Evolutionary conservation across 2,797 vertebrate genomes (phyloP), one percentile per base, ranked within the genome.

Genomic region (Australoheros facetus): DNA sequence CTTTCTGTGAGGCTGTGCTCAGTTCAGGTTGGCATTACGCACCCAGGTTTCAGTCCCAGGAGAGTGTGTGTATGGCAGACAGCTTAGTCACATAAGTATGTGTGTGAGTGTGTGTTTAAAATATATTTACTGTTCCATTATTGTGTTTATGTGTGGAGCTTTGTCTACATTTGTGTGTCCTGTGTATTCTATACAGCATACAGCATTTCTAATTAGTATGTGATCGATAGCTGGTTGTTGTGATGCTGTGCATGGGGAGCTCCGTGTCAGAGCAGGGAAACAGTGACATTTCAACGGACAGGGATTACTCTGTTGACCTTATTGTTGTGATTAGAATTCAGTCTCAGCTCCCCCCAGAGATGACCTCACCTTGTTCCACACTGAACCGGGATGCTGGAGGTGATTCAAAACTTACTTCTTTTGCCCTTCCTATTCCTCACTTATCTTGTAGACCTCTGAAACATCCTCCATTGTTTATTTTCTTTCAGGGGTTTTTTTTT

Each of bases 301-400:
- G 91, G 92, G 92, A 95, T 94, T 92, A 92, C 92, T 90, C 84
- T 17, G 64, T 58, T 94, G 93, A 95, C 94, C 93, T 95, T 94
- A 95, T 89, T 89, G 89, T 91, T 89, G 84, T 92, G 87, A 93
- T 94, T 95, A 92, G 88, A 93, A 95, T 94, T 94, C 94, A 89
- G 74, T 26, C 76, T 75, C 75, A 54, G 75, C 76, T 88, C 77
- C 84, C 75, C 70, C 45, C 42, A 80, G 79, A 80, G 85, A 90
- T 86, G 91, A 91, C 87, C 90, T 91, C 89, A 91, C 87, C 84
- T 92, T 92, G 87, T 83, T 90, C 85, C 85, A 80, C 74, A 45
- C 75, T 89, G 77, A 32, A 12, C 73, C 5, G 45, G 81, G 81
- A 87, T 57, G 80, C 84, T 78, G 80, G 88, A 88, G 82, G 84